Evolutionary conservation across 2,113 vertebrate genomes (phyloP).

Genomic region (Thalassoma bifasciatum): DNA sequence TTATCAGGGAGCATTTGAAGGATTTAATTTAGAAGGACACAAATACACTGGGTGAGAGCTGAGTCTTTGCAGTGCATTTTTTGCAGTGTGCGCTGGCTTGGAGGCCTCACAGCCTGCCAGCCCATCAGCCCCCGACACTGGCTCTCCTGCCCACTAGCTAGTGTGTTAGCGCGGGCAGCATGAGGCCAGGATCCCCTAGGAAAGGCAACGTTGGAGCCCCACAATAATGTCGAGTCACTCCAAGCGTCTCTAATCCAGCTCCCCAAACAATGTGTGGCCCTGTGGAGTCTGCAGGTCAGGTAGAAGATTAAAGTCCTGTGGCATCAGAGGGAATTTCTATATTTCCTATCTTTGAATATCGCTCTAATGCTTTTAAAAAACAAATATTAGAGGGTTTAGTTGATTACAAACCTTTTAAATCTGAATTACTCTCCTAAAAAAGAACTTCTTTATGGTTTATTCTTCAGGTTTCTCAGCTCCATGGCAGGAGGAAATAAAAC

Average conservation of each 20-base stretch:
- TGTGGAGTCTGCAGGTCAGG: conserved; percentile 74
- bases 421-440: no score
- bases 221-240: conserved; percentile 86
- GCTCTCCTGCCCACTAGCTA: conserved; percentile 30
- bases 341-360: no score
- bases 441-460: no score
- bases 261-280: conserved; percentile 84
- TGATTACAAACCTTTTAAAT: no score
- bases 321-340: not conserved
- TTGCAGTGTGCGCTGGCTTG: conserved; percentile 45
- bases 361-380: no score
- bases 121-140: conserved; percentile 35
- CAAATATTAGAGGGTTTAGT: no score
- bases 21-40: no score
- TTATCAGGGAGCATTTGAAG: no score
- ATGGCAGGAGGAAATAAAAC: not conserved
- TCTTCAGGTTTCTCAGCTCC: not conserved
- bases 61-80: not conserved
- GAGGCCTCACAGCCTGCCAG: conserved; percentile 41
- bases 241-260: conserved; percentile 73
- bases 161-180: conserved; percentile 81
- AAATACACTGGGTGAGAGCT: no score
- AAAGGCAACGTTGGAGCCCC: conserved; percentile 40
- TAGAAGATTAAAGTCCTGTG: conserved; percentile 58
- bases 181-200: conserved; percentile 86